Base-by-base conservation (phyloP, 2,888 invertebrate species). In the Dromius quadrimaculatus region DNA sequence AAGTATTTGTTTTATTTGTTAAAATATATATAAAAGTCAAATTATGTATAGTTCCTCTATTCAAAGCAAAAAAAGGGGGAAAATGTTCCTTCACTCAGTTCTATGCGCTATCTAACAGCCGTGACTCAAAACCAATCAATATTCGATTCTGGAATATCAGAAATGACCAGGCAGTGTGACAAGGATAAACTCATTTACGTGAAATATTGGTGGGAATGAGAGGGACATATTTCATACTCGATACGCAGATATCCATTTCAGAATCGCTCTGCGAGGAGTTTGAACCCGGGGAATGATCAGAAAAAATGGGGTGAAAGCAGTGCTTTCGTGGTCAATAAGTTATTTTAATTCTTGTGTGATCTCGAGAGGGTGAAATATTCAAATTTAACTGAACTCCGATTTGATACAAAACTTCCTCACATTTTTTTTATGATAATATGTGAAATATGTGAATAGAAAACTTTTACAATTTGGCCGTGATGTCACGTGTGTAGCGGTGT, bases 141-240 rank as follows among this genome's bases (percentile, higher is more conserved):
- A 70, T 70, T 70, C 70, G 70, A 70, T 70, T 70, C 62, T 70
- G 62, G 62, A 70, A 70, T 70, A 70, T 70, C 70, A 62, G 70
- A 59, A 68, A 65, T 66, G 66, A 54, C 54, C 57, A 54, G 43
- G 32, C 43, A 9, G 59, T 43, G 43, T 23, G 57, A 68, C 68
- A 45, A 59, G 59, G 68, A 68, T 59, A 45, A 59, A 57, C 68
- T 68, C 68, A 68, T 68, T 68, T 68, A 59, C 59, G 59, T 68
- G 59, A 68, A 68, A 68, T 68, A 68, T 68, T 45, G 68, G 59
- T 34, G 5, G n/a, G 47, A 68, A 59, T 19, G 68, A 68, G 66
- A 57, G 13, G 19, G 17, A 34, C 32, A 50, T 65, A 65, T 65
- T 47, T 62, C 43, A 43, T 43, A 62, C 47, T 15, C 43, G 43